These are phyloP conservation scores for Meiosimyza platycephala DNA, from an alignment of 2,888 invertebrate genomes.

Conservation along the genomic window DNA sequence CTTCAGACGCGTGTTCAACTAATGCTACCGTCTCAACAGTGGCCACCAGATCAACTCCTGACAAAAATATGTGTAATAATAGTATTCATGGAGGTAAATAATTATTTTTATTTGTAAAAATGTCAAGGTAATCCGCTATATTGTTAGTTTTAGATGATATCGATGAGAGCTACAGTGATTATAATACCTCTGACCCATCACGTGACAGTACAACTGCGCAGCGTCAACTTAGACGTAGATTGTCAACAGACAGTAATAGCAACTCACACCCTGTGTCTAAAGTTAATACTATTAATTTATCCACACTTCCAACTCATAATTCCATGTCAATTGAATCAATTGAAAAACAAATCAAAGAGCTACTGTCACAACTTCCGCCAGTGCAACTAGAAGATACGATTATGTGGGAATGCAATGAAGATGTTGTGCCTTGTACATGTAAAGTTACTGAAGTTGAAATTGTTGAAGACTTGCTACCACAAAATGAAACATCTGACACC, in stretches of 20 bases:
- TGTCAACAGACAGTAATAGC: conserved; percentile 54
- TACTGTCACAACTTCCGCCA: conserved; percentile 41
- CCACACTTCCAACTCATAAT: not conserved
- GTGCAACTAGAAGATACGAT: conserved; percentile 25
- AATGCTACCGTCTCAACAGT: conserved; percentile 52
- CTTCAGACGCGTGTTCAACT: conserved; percentile 55
- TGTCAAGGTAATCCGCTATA: not conserved
- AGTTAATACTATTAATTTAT: not conserved
- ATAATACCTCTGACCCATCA: conserved; percentile 60
- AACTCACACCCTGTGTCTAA: conserved; percentile 40
- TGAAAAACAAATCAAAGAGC: conserved; percentile 45
- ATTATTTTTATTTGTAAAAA: conserved; percentile 7
- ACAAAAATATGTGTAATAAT: conserved; percentile 43
- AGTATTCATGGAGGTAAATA: conserved; percentile 46
- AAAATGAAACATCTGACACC: not conserved
- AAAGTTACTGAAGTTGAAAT: conserved; percentile 48
- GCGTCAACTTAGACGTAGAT: conserved; percentile 12
- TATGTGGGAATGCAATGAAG: conserved; percentile 46
- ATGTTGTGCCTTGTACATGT: conserved; percentile 57
- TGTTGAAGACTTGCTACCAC: not conserved
- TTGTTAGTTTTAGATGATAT: conserved; percentile 46
- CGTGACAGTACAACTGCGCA: conserved; percentile 50
- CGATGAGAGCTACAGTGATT: conserved; percentile 56
- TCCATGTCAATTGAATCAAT: conserved; percentile 18
- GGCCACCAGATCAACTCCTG: conserved; percentile 48